Evolutionary conservation across 2,888 invertebrate species (phyloP).

Genomic region (Bimastos eiseni): DNA sequence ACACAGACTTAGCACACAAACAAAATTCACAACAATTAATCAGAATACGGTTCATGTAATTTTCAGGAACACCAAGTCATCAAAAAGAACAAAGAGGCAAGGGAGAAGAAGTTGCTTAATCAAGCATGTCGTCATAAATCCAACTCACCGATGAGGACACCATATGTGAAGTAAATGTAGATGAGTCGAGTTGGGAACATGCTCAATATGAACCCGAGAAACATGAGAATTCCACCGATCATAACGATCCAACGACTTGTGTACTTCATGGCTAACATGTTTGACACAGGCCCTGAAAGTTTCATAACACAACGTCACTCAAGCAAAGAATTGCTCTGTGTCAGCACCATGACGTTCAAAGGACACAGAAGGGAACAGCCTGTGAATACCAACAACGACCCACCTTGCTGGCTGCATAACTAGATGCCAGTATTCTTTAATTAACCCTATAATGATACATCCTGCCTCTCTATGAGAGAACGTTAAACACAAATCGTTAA

Average conservation of each 20-base stretch:
- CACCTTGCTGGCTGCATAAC: no score
- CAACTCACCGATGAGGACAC: slow-evolving; percentile 44
- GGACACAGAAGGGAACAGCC: no score
- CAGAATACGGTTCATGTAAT: neutral
- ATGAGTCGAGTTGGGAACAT: slow-evolving; percentile 25
- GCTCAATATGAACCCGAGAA: slow-evolving; percentile 28
- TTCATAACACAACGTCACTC: neutral
- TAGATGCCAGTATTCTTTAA: no score
- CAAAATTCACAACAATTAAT: neutral
- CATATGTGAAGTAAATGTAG: slow-evolving; percentile 40
- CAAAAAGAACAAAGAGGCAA: neutral
- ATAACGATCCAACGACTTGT: slow-evolving; percentile 26
- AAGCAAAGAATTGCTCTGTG: no score
- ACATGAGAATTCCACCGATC: slow-evolving; percentile 32
- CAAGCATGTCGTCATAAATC: neutral
- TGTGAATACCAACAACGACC: no score
- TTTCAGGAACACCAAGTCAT: neutral
- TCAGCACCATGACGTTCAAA: no score
- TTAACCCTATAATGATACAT: no score
- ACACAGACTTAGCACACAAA: no score
- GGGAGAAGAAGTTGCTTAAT: neutral
- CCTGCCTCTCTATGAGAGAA: no score
- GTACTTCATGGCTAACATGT: slow-evolving; percentile 20
- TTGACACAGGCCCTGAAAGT: slow-evolving; percentile 28
- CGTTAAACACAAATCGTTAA: no score